phyloP scores from a whole-genome alignment of 1,140 invertebrate genomes.

The Pseudoatta argentina region DNA sequence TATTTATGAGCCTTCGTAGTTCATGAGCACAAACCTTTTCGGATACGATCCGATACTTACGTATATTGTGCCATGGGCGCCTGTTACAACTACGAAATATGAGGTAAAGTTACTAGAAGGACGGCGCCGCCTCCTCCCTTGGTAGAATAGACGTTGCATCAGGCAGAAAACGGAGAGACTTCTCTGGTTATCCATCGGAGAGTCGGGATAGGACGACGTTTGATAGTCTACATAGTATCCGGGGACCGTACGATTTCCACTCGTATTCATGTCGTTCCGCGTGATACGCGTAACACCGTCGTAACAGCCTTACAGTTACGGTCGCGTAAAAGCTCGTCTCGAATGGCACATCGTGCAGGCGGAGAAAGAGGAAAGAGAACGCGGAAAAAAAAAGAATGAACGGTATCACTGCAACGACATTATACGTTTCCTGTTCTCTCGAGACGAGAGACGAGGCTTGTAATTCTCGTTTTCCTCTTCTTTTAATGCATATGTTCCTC shows the following conservation, averaged over 20 bases:
- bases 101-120: conserved; percentile 42
- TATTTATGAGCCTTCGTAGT: conserved; percentile 21
- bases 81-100: conserved; percentile 51
- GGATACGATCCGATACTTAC: conserved; percentile 28
- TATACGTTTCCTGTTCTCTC: conserved; percentile 2
- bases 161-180: neutral
- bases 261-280: conserved; percentile 45
- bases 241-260: conserved; percentile 33
- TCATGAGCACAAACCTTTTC: conserved; percentile 29
- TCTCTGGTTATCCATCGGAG: conserved; percentile 10
- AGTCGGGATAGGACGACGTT: conserved; percentile 50
- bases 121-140: neutral
- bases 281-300: conserved; percentile 55
- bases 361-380: too few species aligned
- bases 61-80: conserved; percentile 25
- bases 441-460: conserved; percentile 13
- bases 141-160: conserved; percentile 8
- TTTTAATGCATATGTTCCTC: conserved; percentile 15
- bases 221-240: conserved; percentile 55
- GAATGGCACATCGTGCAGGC: conserved; percentile 48
- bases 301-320: conserved; percentile 65
- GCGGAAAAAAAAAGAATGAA: conserved; percentile 26
- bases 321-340: conserved; percentile 65
- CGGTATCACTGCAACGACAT: conserved; percentile 20
- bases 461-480: conserved; percentile 41